Base-by-base conservation (phyloP, 2,888 invertebrate species). In the Osmoderma eremita region DNA sequence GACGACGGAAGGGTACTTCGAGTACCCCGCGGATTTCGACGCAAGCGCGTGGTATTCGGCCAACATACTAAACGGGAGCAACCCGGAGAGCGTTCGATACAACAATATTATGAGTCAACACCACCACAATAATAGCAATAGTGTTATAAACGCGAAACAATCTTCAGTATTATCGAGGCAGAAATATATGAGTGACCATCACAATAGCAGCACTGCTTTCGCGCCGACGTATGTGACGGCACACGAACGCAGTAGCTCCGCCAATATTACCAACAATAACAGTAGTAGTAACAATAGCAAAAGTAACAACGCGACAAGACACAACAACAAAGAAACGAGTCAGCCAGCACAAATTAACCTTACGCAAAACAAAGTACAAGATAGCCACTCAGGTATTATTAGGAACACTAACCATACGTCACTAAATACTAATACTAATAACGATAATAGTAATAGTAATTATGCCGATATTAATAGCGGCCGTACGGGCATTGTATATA, bases 151-250 rank as follows among this genome's bases (percentile, higher is more conserved):
- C 24, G 18, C 12, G 10, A 63, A 63, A 38, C 48, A 53, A n/a
- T n/a, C n/a, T 38, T 20, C 38, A 56, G 63, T 63, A 63, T 63
- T 63, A 63, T 17, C 22, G 30, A 65, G 49, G 20, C 56, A 42
- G 58, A 70, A 69, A 51, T 58, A 17, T 30, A 30, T 30, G 30
- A 30, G 30, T 10, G 30, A 30, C 10, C 30, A 2, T 6, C 30
- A 30, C 6, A 30, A 30, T 10, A 30, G 10, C 2, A 68, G 71
- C 73, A 75, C 73, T 75, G 76, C 76, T 75, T 75, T 74, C 69
- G 72, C 73, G 68, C 69, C 71, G 58, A 74, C 75, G 75, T 76
- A 76, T 76, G 75, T 74, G 56, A 65, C 24, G 20, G n/a, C 67
- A 36, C 62, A 51, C 54, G 56, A 53, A 64, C 68, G 36, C 17